Percentiles rank a stretch among this genome's conserved stretches.
These are phyloP conservation scores for Phainopepla nitens DNA, from an alignment of 2,113 vertebrate genomes.

Conservation along the genomic window DNA sequence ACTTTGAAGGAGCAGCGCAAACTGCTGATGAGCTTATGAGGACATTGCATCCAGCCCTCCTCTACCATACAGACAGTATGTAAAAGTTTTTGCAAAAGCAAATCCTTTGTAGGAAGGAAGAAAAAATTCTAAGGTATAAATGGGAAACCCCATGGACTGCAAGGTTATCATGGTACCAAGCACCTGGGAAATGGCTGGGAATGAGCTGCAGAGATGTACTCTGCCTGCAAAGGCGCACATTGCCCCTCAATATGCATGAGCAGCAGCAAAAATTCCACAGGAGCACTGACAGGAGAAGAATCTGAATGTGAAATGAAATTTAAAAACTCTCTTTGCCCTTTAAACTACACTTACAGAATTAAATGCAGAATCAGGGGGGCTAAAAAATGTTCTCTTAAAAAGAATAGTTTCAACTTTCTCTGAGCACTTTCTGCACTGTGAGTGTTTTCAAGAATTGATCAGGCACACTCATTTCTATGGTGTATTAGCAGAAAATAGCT, in stretches of 20 bases:
- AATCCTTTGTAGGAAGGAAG: not conserved
- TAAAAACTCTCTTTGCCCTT: conserved; percentile 41
- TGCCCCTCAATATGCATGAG: not conserved
- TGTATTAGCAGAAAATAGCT: conserved; percentile 13
- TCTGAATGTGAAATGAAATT: conserved; percentile 43
- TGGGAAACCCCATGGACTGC: not conserved
- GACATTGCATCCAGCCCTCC: not conserved
- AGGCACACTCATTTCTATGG: not conserved
- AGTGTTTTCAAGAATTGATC: conserved; percentile 30
- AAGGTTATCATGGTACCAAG: not conserved
- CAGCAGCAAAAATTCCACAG: not conserved
- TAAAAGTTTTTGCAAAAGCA: not conserved
- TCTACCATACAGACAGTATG: not conserved
- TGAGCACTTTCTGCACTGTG: not conserved
- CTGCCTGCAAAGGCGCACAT: not conserved
- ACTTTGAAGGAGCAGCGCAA: not conserved
- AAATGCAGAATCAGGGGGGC: not conserved
- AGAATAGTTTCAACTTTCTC: not conserved
- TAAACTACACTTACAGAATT: conserved; percentile 23
- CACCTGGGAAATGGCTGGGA: not conserved
- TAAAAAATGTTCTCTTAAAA: not conserved
- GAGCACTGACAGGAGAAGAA: not conserved
- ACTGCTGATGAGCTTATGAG: not conserved
- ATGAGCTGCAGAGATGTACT: not conserved
- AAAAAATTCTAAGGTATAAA: not conserved